These are phyloP conservation scores for Gryon sp. DNA, from an alignment of 1,140 invertebrate genomes.

Conservation along the genomic window DNA sequence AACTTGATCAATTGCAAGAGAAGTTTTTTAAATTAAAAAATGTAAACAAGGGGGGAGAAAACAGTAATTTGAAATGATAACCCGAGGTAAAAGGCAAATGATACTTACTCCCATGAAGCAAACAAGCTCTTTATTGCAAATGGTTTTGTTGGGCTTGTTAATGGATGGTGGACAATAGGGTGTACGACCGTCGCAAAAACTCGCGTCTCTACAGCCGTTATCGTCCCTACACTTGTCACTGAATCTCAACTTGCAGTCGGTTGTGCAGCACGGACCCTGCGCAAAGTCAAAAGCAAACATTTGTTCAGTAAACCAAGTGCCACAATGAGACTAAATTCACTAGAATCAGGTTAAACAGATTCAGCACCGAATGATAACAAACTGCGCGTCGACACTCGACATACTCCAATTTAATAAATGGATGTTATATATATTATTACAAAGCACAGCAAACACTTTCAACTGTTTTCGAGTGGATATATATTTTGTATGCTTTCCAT, in stretches of 20 bases:
- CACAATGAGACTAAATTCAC: conserved; percentile 61
- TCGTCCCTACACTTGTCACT: conserved; percentile 94
- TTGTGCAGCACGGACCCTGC: conserved; percentile 97
- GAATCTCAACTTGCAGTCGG: conserved; percentile 90
- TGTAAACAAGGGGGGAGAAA: too few relatives aligned
- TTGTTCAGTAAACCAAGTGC: conserved; percentile 62
- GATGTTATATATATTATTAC: conserved; percentile 26
- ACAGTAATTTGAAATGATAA: neutral
- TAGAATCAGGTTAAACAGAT: conserved; percentile 60
- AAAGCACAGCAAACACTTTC: conserved; percentile 3
- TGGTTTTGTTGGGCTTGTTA: conserved; percentile 95
- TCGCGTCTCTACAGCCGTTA: conserved; percentile 94
- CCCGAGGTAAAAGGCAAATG: conserved; percentile 4
- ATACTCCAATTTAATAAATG: conserved; percentile 41
- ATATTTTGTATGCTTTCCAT: too few relatives aligned
- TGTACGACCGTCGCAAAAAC: conserved; percentile 91
- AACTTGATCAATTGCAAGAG: too few relatives aligned
- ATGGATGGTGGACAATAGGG: conserved; percentile 93
- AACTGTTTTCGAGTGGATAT: too few relatives aligned
- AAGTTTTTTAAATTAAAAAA: too few relatives aligned
- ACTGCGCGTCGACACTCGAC: conserved; percentile 34
- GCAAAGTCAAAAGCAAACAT: conserved; percentile 68
- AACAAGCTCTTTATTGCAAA: conserved; percentile 95
- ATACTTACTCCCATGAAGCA: conserved; percentile 95
- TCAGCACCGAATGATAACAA: conserved; percentile 53